Conservation (phyloP, 2,888 invertebrate genomes). For the Caenorhabditis sp. region DNA sequence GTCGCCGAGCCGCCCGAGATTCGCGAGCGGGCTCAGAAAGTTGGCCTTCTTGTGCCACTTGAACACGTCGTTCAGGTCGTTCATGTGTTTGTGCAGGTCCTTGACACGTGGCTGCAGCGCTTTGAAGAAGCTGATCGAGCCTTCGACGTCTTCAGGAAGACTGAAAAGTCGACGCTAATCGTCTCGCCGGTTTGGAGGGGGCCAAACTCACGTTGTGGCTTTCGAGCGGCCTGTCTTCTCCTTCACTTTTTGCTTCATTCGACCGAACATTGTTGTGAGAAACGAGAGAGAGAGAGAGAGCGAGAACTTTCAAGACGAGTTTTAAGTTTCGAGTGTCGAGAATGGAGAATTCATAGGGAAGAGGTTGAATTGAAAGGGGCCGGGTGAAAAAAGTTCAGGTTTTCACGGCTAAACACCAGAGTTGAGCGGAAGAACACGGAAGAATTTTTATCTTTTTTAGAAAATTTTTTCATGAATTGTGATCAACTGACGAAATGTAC, state of each 20-base stretch:
- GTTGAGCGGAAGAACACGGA: no score
- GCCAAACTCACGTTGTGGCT: constrained; percentile 22
- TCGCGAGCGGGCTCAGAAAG: constrained; percentile 10
- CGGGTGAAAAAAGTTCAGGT: no score
- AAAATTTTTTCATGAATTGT: no score
- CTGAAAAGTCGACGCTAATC: no score
- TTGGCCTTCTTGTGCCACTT: constrained; percentile 45
- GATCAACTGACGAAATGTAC: no score
- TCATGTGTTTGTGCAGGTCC: constrained; percentile 23
- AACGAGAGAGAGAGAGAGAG: background rate
- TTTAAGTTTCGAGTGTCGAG: no score
- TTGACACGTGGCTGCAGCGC: constrained; percentile 16
- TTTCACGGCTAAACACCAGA: no score
- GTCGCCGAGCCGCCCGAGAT: constrained; percentile 16
- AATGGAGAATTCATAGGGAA: background rate
- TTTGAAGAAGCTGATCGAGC: constrained; percentile 29
- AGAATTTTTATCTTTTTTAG: no score
- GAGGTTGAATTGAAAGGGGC: no score
- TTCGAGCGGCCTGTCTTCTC: constrained; percentile 40
- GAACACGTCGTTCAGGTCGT: constrained; percentile 27
- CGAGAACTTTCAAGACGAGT: background rate
- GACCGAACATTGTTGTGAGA: constrained; percentile 24
- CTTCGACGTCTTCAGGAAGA: constrained; percentile 32
- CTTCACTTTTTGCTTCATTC: constrained; percentile 48
- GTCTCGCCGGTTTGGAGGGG: background rate